These are phyloP conservation scores for Hyperopisus bebe DNA, from an alignment of 2,113 vertebrate genomes.

Conservation along the genomic window DNA sequence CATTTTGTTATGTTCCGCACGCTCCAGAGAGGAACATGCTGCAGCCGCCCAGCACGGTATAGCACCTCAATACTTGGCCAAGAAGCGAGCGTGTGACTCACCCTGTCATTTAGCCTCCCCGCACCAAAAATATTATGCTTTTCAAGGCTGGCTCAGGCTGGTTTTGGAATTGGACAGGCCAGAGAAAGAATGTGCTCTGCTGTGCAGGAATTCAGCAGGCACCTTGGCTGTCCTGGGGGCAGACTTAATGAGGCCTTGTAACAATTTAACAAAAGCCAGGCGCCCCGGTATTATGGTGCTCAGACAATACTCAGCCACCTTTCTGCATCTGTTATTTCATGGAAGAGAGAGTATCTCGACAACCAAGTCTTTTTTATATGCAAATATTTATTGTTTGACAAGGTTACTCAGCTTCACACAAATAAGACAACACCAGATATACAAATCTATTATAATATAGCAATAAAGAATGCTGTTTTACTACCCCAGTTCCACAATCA, in stretches of 20 bases:
- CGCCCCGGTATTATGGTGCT: neutral
- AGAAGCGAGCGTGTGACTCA: neutral
- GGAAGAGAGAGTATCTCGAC: conserved; percentile 1
- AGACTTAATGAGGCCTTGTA: conserved; percentile 6
- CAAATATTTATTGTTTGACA: conserved; percentile 55
- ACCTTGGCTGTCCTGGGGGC: conserved; percentile 2
- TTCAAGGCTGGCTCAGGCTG: conserved; percentile 7
- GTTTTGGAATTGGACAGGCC: conserved; percentile 5
- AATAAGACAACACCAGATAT: conserved; percentile 54
- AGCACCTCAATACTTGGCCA: neutral
- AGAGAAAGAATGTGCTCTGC: neutral
- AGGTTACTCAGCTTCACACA: conserved; percentile 49
- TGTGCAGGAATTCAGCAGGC: conserved; percentile 6
- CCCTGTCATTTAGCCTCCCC: neutral
- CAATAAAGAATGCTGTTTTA: conserved; percentile 38
- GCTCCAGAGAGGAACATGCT: neutral
- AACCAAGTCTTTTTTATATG: neutral
- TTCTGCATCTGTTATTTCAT: neutral
- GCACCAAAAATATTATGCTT: neutral
- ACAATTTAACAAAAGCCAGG: conserved; percentile 13
- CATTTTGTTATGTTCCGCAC: neutral
- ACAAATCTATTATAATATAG: conserved; percentile 42
- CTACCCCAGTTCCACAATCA: conserved; percentile 37
- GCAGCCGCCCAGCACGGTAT: neutral
- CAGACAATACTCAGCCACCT: neutral